Evolutionary conservation across 2,888 invertebrate species (phyloP).

Genomic region (Meta bourneti): DNA sequence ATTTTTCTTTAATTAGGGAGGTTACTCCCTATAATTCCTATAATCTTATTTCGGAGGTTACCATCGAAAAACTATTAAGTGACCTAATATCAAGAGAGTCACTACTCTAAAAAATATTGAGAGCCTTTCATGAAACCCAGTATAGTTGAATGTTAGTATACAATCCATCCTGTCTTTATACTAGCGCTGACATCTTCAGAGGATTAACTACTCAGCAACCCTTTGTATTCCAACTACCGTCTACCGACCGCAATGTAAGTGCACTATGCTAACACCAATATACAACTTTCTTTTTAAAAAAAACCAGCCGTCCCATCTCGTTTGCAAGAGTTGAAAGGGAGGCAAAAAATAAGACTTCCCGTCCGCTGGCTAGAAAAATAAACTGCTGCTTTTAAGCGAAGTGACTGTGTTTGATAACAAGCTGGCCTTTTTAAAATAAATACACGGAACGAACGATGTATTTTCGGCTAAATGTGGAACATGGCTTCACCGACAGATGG

Average conservation of each 20-base stretch:
- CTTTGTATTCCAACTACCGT: not conserved
- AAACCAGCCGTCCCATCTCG: slow-evolving; percentile 9
- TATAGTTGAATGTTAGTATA: not conserved
- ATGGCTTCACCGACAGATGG: slow-evolving; percentile 70
- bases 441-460: slow-evolving; percentile 60
- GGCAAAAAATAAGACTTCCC: slow-evolving; percentile 35
- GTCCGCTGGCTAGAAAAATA: slow-evolving; percentile 68
- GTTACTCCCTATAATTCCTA: too few relatives aligned
- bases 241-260: not conserved
- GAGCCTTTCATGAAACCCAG: not conserved
- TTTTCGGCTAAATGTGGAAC: slow-evolving; percentile 65
- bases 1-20: too few relatives aligned
- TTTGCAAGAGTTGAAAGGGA: not conserved
- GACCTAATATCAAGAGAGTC: too few relatives aligned
- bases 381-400: slow-evolving; percentile 72
- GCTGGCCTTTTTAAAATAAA: slow-evolving; percentile 75
- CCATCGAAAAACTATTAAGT: too few relatives aligned
- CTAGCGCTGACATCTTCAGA: not conserved
- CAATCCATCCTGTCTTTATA: not conserved
- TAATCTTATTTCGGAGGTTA: too few relatives aligned
- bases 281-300: not conserved
- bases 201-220: not conserved
- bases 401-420: slow-evolving; percentile 75
- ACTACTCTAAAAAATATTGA: not conserved
- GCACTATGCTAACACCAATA: not conserved